phyloP scores from a whole-genome alignment of 2,113 vertebrate species.

The Polypterus senegalus region DNA sequence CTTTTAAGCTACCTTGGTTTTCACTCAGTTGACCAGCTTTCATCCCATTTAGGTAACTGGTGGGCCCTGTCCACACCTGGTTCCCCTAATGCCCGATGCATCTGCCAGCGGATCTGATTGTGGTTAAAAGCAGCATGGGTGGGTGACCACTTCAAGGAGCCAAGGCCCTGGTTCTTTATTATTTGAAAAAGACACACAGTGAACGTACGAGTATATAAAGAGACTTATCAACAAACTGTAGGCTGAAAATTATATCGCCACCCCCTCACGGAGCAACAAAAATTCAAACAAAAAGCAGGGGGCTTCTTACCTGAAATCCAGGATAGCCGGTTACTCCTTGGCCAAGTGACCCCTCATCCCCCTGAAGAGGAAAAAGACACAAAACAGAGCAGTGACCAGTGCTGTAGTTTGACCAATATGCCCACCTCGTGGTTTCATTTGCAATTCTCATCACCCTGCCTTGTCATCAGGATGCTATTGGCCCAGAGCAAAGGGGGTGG shows the following conservation, averaged over 20 bases:
- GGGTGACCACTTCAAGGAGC: not conserved
- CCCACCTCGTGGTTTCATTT: not conserved
- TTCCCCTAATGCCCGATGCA: too few species aligned
- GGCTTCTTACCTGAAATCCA: slow-evolving; percentile 10
- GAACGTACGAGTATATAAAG: not conserved
- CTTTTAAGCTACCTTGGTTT: too few species aligned
- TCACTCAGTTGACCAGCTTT: too few species aligned
- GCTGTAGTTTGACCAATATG: not conserved
- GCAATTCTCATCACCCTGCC: not conserved
- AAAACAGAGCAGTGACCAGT: not conserved
- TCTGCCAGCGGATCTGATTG: too few species aligned
- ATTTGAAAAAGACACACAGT: too few species aligned
- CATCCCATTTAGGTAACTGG: too few species aligned
- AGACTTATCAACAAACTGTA: not conserved
- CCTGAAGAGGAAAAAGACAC: not conserved
- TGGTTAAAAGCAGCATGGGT: not conserved
- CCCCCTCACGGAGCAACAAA: not conserved
- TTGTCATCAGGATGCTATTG: not conserved
- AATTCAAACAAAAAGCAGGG: too few species aligned
- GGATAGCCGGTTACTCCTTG: slow-evolving; percentile 7
- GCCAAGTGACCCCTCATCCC: slow-evolving; percentile 3
- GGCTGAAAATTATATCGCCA: not conserved
- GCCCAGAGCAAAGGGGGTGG: too few species aligned
- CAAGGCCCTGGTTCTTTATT: not conserved
- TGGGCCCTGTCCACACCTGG: too few species aligned